Evolutionary conservation across 92 coral and sea anemone genomes (phyloP).

Genomic region (Porites evermanni): DNA sequence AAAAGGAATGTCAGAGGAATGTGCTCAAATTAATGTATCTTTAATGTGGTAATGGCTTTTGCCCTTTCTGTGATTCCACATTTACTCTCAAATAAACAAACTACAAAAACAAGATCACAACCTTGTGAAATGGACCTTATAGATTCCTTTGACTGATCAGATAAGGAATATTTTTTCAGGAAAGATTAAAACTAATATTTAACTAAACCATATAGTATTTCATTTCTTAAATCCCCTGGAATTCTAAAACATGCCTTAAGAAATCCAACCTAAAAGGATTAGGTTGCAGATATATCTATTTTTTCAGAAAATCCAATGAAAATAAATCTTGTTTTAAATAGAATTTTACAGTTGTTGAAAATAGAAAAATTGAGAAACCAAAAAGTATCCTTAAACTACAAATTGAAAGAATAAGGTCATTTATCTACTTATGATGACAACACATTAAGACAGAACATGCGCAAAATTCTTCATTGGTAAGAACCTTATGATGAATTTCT

Average conservation of each 20-base stretch:
- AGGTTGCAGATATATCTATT: constrained; percentile 13
- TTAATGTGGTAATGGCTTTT: neutral
- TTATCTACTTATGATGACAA: too few species aligned
- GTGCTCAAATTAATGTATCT: neutral
- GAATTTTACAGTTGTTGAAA: neutral
- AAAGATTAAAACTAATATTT: constrained; percentile 28
- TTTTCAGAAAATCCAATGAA: neutral
- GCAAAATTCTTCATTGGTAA: too few species aligned
- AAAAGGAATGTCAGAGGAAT: constrained; percentile 28
- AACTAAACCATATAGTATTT: constrained; percentile 23
- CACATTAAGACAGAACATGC: too few species aligned
- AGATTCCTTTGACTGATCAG: neutral
- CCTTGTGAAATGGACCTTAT: neutral
- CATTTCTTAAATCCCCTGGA: constrained; percentile 17
- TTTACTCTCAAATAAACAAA: neutral
- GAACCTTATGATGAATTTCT: too few species aligned
- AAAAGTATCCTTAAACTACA: neutral
- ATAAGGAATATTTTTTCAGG: constrained; percentile 2
- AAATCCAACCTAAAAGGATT: neutral
- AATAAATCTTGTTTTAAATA: neutral
- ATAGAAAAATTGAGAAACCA: neutral
- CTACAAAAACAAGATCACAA: neutral
- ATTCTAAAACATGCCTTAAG: constrained; percentile 10
- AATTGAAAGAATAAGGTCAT: neutral
- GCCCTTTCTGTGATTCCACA: neutral